Percentiles rank a stretch among this genome's conserved stretches.
These are phyloP conservation scores for Malurus melanocephalus DNA, from an alignment of 2,113 vertebrate genomes.

Conservation along the genomic window DNA sequence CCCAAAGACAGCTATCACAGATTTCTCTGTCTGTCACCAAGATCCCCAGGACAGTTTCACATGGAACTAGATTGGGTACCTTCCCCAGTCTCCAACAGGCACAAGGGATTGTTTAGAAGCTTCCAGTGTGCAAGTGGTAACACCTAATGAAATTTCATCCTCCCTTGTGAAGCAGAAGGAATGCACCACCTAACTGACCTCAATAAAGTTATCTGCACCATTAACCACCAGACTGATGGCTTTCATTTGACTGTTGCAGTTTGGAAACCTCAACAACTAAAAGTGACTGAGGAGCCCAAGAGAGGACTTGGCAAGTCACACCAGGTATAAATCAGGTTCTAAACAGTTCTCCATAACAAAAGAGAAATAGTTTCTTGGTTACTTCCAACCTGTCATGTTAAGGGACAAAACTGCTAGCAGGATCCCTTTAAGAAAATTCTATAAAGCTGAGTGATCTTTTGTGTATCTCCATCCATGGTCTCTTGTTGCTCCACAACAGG, in stretches of 20 bases:
- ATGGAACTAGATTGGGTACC: neutral
- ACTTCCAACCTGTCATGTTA: neutral
- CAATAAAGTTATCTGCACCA: neutral
- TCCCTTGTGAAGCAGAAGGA: neutral
- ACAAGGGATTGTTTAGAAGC: neutral
- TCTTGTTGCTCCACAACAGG: neutral
- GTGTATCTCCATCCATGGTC: no score
- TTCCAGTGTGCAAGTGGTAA: neutral
- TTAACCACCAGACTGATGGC: neutral
- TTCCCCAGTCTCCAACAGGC: neutral
- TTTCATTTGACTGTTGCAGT: neutral
- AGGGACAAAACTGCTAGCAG: neutral
- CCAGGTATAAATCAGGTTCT: neutral
- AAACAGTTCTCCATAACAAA: neutral
- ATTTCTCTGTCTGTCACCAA: neutral
- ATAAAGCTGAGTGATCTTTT: neutral
- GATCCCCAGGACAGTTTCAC: neutral
- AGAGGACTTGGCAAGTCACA: neutral
- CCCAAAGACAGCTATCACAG: neutral
- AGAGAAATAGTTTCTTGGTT: neutral
- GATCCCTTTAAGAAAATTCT: neutral
- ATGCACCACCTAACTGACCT: neutral
- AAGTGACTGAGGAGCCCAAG: neutral
- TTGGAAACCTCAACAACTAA: neutral
- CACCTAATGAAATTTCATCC: neutral